Evolutionary conservation across 2,113 vertebrate genomes (phyloP).

Genomic region (Calidris pygmaea): DNA sequence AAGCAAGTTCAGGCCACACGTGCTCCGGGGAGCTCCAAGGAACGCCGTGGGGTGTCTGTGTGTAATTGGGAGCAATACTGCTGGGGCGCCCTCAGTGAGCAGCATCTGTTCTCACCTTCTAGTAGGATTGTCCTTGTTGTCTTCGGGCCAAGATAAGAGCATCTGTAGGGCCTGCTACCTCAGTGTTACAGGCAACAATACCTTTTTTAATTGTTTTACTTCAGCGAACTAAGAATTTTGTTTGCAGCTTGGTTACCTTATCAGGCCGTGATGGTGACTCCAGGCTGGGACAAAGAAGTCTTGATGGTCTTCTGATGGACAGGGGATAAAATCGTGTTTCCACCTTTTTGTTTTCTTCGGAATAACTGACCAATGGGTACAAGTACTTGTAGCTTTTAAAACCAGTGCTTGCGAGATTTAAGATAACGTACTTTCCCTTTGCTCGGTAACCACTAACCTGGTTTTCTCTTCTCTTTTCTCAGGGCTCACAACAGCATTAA

Average conservation of each 20-base stretch:
- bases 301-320: background rate
- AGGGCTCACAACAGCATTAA: slow-evolving; percentile 96
- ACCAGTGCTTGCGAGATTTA: background rate
- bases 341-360: background rate
- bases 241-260: background rate
- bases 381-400: background rate
- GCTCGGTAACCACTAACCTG: background rate
- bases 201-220: background rate
- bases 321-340: background rate
- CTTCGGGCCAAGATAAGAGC: background rate
- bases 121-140: background rate
- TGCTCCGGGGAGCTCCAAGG: background rate
- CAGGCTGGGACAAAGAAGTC: background rate
- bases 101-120: background rate
- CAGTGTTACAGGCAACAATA: background rate
- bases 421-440: background rate
- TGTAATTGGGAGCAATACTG: background rate
- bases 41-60: background rate
- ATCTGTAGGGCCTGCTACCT: background rate
- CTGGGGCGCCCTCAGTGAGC: background rate
- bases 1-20: background rate
- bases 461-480: slow-evolving; percentile 39
- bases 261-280: background rate
- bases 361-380: background rate
- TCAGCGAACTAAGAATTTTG: background rate